Base-by-base conservation (phyloP, 2,888 invertebrate species). In the Noctua janthe region DNA sequence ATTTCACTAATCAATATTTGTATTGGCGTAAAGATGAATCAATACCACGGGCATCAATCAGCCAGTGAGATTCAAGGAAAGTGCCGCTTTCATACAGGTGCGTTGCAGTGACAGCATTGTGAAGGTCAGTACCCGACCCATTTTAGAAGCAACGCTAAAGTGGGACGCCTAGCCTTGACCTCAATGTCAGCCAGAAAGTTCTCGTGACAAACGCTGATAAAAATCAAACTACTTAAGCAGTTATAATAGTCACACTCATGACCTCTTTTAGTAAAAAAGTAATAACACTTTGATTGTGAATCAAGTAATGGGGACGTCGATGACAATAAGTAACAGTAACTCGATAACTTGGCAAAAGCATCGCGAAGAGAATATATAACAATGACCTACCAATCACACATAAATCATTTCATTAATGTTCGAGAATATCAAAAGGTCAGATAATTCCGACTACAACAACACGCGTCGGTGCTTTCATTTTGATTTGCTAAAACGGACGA, bases 41-140 rank as follows among this genome's bases (percentile, higher is more conserved):
- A 66, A 70, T 67, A 56, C 43, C 69, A 43, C 69, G 39, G n/a
- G 15, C 17, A 20, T 70, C 62, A 75, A 43, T 35, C 23, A 56
- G 59, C 62, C 56, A 43, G 23, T 39, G 23, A 78, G 29, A 64
- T 70, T 74, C 56, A 81, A 80, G 71, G 66, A 83, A 81, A 85
- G 29, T 79, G 20, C 29, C 71, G 15, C 67, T 79, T 81, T 86
- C 69, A 74, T 81, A 76, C 82, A 85, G 79, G 49, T 82, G 69
- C 78, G 78, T 73, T 69, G 17, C 54, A 62, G 69, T 59, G 49
- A 77, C 78, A 75, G 78, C 76, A 66, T 59, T 67, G 49, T 78
- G 89, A 92, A 94, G 93, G 93, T 91, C 90, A 75, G 71, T 73
- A 64, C 51, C 81, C 90, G 92, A 91, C 92, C 92, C 84, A 91